These are phyloP conservation scores for Nymphicus hollandicus DNA, from an alignment of 2,113 vertebrate genomes.

Conservation along the genomic window DNA sequence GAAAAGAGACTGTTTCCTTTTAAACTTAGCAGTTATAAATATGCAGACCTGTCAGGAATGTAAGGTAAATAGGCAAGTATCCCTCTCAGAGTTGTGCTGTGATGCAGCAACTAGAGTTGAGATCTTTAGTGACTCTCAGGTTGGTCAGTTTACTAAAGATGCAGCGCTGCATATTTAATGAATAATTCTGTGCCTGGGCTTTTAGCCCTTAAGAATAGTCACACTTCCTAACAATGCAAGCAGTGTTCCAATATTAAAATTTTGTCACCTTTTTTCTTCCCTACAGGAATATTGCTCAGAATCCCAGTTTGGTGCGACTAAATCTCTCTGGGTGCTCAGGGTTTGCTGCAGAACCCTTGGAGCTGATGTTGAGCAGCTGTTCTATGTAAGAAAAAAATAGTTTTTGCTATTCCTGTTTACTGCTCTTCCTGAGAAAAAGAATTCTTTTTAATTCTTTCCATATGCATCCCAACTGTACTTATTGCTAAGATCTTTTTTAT, in stretches of 20 bases:
- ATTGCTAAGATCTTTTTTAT: neutral
- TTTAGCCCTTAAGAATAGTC: neutral
- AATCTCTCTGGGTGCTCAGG: slow-evolving; percentile 87
- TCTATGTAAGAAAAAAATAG: slow-evolving; percentile 68
- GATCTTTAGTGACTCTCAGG: neutral
- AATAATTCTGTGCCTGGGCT: neutral
- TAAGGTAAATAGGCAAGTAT: neutral
- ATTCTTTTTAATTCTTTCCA: neutral
- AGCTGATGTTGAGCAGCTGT: slow-evolving; percentile 78
- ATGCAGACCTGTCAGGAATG: neutral
- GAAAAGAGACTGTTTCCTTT: neutral
- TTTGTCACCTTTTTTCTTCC: neutral
- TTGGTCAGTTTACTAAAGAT: neutral
- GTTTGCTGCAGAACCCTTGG: slow-evolving; percentile 79
- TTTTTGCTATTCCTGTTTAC: neutral
- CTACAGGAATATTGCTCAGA: slow-evolving; percentile 81
- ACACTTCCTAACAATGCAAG: neutral
- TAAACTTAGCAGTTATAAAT: neutral
- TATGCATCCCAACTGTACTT: neutral
- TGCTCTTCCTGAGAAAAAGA: neutral
- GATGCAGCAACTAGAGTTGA: neutral
- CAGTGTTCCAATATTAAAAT: neutral
- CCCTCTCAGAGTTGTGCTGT: neutral
- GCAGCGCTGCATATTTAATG: neutral
- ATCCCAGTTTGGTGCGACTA: slow-evolving; percentile 78